Conservation (phyloP, 2,797 vertebrate genomes). For the Crossoptilon crossoptilon region DNA sequence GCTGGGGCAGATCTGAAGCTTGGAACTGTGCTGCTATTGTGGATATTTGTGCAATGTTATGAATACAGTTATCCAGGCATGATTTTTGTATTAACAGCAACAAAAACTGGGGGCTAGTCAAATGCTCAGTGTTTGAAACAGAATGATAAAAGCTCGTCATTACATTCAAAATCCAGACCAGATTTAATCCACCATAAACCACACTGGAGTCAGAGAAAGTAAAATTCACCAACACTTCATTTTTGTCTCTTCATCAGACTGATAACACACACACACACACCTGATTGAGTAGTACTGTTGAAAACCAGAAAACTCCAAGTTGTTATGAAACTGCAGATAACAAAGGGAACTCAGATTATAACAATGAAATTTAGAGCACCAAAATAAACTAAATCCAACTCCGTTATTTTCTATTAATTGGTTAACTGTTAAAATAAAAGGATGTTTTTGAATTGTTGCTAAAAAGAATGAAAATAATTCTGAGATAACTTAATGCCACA, state of each 20-base stretch:
- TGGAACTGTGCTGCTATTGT: not conserved
- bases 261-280: not conserved
- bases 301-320: not conserved
- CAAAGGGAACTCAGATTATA: not conserved
- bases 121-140: not conserved
- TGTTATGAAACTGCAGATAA: not conserved
- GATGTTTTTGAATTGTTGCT: not conserved
- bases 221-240: constrained; percentile 31
- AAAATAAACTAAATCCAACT: not conserved
- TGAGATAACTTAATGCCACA: constrained; percentile 19
- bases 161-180: not conserved
- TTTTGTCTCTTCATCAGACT: not conserved
- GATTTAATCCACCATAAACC: not conserved
- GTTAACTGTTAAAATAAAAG: constrained; percentile 54
- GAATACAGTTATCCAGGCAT: not conserved
- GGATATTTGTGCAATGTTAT: not conserved
- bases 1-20: constrained; percentile 78
- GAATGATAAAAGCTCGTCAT: not conserved
- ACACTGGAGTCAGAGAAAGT: not conserved
- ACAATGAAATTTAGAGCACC: not conserved
- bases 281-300: not conserved
- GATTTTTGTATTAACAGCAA: not conserved
- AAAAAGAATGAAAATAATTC: constrained; percentile 39
- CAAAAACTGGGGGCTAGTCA: not conserved
- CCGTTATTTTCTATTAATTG: constrained; percentile 45